phyloP scores from a whole-genome alignment of 2,888 invertebrate genomes.

The Reticulitermes lucifugus region DNA sequence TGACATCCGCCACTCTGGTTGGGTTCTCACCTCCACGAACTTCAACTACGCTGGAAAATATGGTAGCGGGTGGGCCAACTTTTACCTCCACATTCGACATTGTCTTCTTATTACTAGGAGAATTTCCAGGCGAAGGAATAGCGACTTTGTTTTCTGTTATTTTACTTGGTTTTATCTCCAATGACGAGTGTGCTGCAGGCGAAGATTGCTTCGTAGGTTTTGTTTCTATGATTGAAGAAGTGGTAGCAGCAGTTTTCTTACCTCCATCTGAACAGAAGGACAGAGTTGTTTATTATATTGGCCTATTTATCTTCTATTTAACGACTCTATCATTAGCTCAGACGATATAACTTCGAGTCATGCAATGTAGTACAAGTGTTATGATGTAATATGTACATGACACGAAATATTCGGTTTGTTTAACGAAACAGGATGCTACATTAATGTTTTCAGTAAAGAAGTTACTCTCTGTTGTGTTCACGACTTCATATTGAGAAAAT shows the following conservation, averaged over 20 bases:
- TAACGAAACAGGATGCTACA: too few relatives aligned
- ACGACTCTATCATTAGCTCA: too few relatives aligned
- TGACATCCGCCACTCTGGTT: constrained; percentile 23
- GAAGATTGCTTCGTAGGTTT: constrained; percentile 53
- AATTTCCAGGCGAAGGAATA: neutral
- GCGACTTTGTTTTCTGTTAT: constrained; percentile 55
- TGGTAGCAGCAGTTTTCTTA: constrained; percentile 31
- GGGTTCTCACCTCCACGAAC: constrained; percentile 46
- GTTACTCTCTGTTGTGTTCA: too few relatives aligned
- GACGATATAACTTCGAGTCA: too few relatives aligned
- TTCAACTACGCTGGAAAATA: constrained; percentile 53
- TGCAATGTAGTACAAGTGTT: too few relatives aligned
- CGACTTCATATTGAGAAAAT: too few relatives aligned
- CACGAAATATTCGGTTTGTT: neutral
- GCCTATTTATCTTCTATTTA: too few relatives aligned
- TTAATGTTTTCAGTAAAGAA: too few relatives aligned
- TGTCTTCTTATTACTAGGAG: neutral
- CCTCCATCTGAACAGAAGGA: constrained; percentile 34
- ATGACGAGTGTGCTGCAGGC: constrained; percentile 52
- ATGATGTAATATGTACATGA: too few relatives aligned
- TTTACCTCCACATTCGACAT: constrained; percentile 51
- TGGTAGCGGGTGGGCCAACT: constrained; percentile 29
- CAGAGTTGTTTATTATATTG: neutral
- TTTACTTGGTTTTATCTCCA: constrained; percentile 65
- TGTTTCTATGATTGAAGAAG: constrained; percentile 57